Conservation (phyloP, 2,888 invertebrate genomes). For the Zygothrica quintamaculata region DNA sequence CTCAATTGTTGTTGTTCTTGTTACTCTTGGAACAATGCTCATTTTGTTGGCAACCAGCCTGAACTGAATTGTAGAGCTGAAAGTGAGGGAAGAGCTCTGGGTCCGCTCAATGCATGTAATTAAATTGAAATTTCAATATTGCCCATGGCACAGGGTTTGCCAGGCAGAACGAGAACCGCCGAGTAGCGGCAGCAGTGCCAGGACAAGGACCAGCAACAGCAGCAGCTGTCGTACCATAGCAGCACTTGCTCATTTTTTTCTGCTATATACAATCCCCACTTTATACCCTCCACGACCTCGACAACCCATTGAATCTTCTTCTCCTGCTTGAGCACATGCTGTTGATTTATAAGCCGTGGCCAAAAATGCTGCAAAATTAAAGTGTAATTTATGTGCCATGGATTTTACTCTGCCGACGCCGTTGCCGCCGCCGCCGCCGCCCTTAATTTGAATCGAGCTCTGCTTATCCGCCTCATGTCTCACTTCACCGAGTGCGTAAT, state of each 20-base stretch:
- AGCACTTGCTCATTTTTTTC: conserved; percentile 50
- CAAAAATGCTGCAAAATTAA: conserved; percentile 83
- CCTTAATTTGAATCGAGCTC: conserved; percentile 48
- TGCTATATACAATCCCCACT: not conserved
- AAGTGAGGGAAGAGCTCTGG: conserved; percentile 28
- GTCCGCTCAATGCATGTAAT: conserved; percentile 69
- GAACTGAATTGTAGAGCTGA: too few species aligned
- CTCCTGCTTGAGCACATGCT: conserved; percentile 34
- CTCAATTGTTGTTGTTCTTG: conserved; percentile 23
- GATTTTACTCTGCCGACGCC: conserved; percentile 36
- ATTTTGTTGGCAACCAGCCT: conserved; percentile 48
- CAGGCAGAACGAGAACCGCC: conserved; percentile 19
- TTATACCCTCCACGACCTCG: not conserved
- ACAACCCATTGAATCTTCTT: conserved; percentile 7
- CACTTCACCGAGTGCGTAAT: conserved; percentile 68
- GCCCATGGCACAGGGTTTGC: conserved; percentile 46
- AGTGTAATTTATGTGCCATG: conserved; percentile 82
- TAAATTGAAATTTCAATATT: conserved; percentile 80
- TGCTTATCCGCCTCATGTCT: conserved; percentile 66
- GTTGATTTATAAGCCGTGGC: conserved; percentile 84
- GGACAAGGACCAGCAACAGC: conserved; percentile 21
- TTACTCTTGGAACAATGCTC: conserved; percentile 38
- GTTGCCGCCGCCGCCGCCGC: too few species aligned
- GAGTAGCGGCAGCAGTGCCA: not conserved
- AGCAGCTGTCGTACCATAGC: conserved; percentile 57